Evolutionary conservation across 2,113 vertebrate genomes (phyloP), one percentile per base, ranked within the genome.

Genomic region (Tachysurus vachellii): DNA sequence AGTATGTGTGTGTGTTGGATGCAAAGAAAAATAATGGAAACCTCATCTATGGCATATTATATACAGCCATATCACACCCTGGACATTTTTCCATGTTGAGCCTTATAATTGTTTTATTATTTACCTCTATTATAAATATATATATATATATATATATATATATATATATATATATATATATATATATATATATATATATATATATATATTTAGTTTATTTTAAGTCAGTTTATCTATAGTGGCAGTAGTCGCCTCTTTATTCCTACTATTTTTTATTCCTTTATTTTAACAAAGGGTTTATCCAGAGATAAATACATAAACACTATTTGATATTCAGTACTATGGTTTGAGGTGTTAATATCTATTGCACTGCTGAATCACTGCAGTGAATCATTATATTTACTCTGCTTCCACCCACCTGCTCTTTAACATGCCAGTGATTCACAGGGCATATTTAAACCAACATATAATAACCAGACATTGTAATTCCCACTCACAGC

Each of bases 1-100:
- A 80, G 83, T 85, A 68, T 84, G 62, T 81, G 56, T 54, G 61
- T 86, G 75, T 75, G 71, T 80, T 64, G 26, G n/a, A 31, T 83
- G 54, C 47, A 54, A 79, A 66, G 28, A 53, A 77, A 89, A 61
- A 83, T 87, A 76, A 86, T 73, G 44, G 82, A 59, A 71, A 54
- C 76, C 62, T 89, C 85, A 84, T 89, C 70, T 84, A 87, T 81
- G 88, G 81, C 85, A 87, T 84, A 82, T 66, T n/a, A n/a, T 80
- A 88, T 56, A 85, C 71, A 82, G 57, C 36, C 61, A 57, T 76
- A 82, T 28, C 82, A 31, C 61, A 70, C 23, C 47, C 70, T 88
- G 47, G 54, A 59, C 57, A 64, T 59, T 64, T 82, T 47, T n/a
- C 28, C n/a, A 77, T 23, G 23, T 76, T n/a, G 57, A 28, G 59